These are phyloP conservation scores for Drosophila histrio DNA, from an alignment of 2,888 invertebrate genomes.

Conservation along the genomic window DNA sequence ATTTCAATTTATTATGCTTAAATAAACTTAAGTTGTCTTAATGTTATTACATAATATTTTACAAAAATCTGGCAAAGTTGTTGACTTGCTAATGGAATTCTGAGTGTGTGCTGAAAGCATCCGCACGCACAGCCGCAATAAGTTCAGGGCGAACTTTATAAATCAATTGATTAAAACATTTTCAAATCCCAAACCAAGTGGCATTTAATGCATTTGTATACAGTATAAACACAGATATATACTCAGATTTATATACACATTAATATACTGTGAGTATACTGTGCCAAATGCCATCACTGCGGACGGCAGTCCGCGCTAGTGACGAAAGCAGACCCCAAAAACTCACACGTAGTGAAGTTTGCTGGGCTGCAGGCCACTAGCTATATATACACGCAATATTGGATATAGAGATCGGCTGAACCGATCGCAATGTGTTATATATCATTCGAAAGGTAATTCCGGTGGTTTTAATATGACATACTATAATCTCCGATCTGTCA, in stretches of 20 bases:
- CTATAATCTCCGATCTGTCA: too few relatives aligned
- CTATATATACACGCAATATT: too few relatives aligned
- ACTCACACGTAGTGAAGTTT: too few relatives aligned
- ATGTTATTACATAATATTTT: constrained; percentile 1
- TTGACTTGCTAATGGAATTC: constrained; percentile 17
- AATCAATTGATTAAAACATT: constrained; percentile 20
- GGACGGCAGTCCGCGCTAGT: too few relatives aligned
- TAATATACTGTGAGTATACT: too few relatives aligned
- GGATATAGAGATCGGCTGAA: too few relatives aligned
- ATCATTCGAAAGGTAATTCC: too few relatives aligned
- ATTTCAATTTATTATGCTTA: background rate
- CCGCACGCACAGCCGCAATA: background rate
- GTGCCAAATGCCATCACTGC: too few relatives aligned
- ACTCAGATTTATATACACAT: background rate
- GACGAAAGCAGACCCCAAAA: too few relatives aligned
- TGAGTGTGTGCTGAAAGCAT: constrained; percentile 1
- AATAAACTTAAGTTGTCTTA: background rate
- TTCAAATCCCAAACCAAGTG: background rate
- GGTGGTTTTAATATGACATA: too few relatives aligned
- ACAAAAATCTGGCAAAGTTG: constrained; percentile 4
- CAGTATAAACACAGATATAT: background rate
- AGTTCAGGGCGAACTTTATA: constrained; percentile 18
- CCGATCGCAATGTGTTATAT: too few relatives aligned
- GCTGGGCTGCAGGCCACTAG: too few relatives aligned
- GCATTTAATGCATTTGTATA: constrained; percentile 2